phyloP scores from a whole-genome alignment of 2,888 invertebrate genomes.

The Ferrisia virgata region DNA sequence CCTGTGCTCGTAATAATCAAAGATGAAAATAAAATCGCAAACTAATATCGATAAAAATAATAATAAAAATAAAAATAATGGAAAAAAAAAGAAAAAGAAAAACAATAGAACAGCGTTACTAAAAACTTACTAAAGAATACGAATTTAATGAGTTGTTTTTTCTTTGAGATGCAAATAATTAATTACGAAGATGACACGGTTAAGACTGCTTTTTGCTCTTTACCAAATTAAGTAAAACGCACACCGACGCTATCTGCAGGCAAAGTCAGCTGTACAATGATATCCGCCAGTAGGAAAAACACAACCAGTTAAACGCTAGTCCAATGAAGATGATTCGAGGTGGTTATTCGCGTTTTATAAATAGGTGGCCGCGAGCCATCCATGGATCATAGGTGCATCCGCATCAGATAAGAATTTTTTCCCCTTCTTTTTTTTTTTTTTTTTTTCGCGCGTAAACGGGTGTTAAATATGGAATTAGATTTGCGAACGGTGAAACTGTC shows the following conservation, averaged over 20 bases:
- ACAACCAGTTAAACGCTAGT: constrained; percentile 12
- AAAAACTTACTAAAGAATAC: not conserved
- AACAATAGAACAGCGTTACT: not conserved
- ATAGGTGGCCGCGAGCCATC: not conserved
- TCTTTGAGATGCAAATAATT: constrained; percentile 24
- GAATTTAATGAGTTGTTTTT: constrained; percentile 31
- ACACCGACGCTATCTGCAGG: constrained; percentile 15
- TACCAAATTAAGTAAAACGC: constrained; percentile 17
- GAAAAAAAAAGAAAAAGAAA: not conserved
- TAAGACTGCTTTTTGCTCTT: constrained; percentile 29
- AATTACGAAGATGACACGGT: constrained; percentile 31
- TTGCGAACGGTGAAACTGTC: not conserved
- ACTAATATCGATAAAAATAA: not conserved
- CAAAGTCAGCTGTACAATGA: not conserved
- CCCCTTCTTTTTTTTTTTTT: not conserved
- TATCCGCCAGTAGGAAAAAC: constrained; percentile 21
- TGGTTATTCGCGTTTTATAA: constrained; percentile 7
- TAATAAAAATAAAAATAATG: too few species aligned
- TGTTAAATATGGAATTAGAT: not conserved
- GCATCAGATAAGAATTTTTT: not conserved
- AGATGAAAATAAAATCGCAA: not conserved
- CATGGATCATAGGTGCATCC: not conserved
- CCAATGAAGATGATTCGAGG: constrained; percentile 17
- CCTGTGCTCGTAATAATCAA: not conserved
- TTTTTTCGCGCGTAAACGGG: not conserved